Base-by-base conservation (phyloP, 2,888 invertebrate genomes). In the Acronicta alni region DNA sequence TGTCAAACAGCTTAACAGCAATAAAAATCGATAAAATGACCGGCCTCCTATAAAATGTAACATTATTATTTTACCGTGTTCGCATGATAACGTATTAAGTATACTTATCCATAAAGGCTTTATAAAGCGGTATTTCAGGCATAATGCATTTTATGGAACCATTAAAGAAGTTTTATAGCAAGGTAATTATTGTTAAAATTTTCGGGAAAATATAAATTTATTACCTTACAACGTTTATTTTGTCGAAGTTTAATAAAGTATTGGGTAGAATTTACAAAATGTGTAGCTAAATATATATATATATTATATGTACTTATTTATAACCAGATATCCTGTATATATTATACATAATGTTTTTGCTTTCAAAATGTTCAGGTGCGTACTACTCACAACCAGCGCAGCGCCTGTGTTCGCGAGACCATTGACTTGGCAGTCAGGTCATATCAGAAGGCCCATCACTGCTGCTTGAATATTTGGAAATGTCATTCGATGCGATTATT, bases 131-230 rank as follows among this genome's bases (percentile, higher is more conserved):
- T 65, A 56, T 65, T 65, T 65, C 71, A 71, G 16, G 15, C 43
- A 48, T 47, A 47, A 66, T 57, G 66, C 69, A 68, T 65, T 68
- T 62, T 58, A 63, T 59, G 69, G 57, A 55, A 65, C 70, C 77
- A 73, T 72, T 72, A 75, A 71, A 59, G 48, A 63, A 67, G 73
- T 67, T 71, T 79, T 77, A 79, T 66, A 62, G 54, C 44, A 57
- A 61, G 67, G 64, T 69, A 72, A 75, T 69, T 58, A 67, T 56
- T 67, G 57, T 58, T 51, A 51, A 70, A 65, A 65, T 44, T 35
- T 35, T 32, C 16, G 18, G 15, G 38, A 70, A 47, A 47, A 44
- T 65, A 37, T 41, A 32, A 17, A 32, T 45, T 66, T 14, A 57
- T 49, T 18, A 39, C 32, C 30, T 12, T 14, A 37, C 37, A n/a